A percentile compares a stretch with the other conserved stretches of the same genome.
Evolutionary conservation across 2,888 invertebrate genomes (phyloP).

Genomic region (Cheiracanthium punctorium): DNA sequence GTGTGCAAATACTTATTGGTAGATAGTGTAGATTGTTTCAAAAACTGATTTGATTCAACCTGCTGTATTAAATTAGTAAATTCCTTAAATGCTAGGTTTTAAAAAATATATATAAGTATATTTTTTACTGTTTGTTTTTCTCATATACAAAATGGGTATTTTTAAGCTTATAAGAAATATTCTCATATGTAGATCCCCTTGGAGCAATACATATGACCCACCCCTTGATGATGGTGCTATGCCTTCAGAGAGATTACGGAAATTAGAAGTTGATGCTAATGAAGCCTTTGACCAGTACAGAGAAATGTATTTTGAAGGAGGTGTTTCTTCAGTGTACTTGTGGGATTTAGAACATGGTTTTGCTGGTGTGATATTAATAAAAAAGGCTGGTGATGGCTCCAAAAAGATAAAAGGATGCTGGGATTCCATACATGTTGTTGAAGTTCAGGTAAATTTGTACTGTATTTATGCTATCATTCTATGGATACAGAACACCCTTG

Average conservation of each 20-base stretch:
- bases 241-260: conserved; percentile 96
- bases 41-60: too few relatives aligned
- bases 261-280: conserved; percentile 98
- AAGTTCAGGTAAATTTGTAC: conserved; percentile 82
- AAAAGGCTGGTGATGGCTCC: conserved; percentile 98
- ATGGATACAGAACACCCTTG: too few relatives aligned
- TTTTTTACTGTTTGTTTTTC: too few relatives aligned
- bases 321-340: conserved; percentile 98
- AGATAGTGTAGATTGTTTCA: too few relatives aligned
- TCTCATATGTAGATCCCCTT: conserved; percentile 98
- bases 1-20: too few relatives aligned
- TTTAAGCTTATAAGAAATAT: too few relatives aligned
- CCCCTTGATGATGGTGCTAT: conserved; percentile 98
- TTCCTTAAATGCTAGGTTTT: too few relatives aligned
- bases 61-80: too few relatives aligned
- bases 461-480: too few relatives aligned
- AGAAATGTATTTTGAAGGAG: conserved; percentile 99
- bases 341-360: conserved; percentile 99
- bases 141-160: too few relatives aligned
- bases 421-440: conserved; percentile 99
- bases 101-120: too few relatives aligned
- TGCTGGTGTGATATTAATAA: conserved; percentile 96
- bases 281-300: conserved; percentile 98
- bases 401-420: conserved; percentile 99
- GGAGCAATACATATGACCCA: conserved; percentile 99